phyloP scores from a whole-genome alignment of 2,888 invertebrate species.

The Dilophus febrilis region DNA sequence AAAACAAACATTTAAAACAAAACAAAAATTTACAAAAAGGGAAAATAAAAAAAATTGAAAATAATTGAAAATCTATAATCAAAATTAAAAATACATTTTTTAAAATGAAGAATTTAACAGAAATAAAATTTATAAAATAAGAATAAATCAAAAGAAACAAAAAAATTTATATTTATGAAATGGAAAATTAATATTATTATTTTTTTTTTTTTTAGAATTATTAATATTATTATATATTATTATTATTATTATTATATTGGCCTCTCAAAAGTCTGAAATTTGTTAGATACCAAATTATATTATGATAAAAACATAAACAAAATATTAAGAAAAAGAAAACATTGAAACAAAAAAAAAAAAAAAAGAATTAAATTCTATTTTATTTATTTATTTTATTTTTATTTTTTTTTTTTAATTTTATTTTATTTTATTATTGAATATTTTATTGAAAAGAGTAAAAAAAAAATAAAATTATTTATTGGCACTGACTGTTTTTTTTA shows the following conservation, averaged over 20 bases:
- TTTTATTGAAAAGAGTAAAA: too few relatives aligned
- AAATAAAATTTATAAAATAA: slow-evolving; percentile 8
- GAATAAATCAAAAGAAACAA: slow-evolving; percentile 11
- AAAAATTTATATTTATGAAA: slow-evolving; percentile 4
- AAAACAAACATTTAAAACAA: slow-evolving; percentile 5
- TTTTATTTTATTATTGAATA: background rate
- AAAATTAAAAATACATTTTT: too few relatives aligned
- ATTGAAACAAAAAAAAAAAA: slow-evolving; percentile 7
- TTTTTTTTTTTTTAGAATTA: too few relatives aligned
- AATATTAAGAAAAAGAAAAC: slow-evolving; percentile 6
- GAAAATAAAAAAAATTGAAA: slow-evolving; percentile 5
- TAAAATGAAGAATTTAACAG: too few relatives aligned
- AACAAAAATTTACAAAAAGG: too few relatives aligned
- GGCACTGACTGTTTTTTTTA: too few relatives aligned
- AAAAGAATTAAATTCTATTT: slow-evolving; percentile 5
- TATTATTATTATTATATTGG: slow-evolving; percentile 12
- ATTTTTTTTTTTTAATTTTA: slow-evolving; percentile 1
- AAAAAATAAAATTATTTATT: too few relatives aligned
- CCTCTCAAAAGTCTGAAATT: slow-evolving; percentile 15
- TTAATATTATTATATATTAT: too few relatives aligned
- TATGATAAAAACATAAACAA: slow-evolving; percentile 2
- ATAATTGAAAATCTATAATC: too few relatives aligned
- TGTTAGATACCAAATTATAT: slow-evolving; percentile 15
- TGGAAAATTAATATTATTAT: background rate
- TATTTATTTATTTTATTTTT: slow-evolving; percentile 1